Conservation (phyloP, 2,888 invertebrate genomes). For the Acrobasis suavella region DNA sequence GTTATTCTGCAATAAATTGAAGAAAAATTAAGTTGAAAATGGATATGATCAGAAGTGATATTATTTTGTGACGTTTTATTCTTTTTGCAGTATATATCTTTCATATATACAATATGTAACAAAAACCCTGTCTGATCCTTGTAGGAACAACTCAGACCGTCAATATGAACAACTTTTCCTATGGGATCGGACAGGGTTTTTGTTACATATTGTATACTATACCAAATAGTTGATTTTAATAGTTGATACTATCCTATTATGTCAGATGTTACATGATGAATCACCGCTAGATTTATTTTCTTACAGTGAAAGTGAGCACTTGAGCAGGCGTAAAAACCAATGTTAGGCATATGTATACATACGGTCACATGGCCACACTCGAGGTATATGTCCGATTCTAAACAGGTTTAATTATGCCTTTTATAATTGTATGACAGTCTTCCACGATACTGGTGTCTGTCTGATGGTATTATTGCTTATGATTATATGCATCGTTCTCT, state of each 20-base stretch:
- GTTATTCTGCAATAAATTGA: no score
- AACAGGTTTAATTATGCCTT: not conserved
- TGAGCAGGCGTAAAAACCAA: conserved; percentile 10
- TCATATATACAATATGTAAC: no score
- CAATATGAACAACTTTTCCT: no score
- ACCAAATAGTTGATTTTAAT: no score
- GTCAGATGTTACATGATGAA: conserved; percentile 10
- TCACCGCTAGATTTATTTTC: conserved; percentile 3
- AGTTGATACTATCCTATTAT: not conserved
- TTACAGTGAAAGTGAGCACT: conserved; percentile 13
- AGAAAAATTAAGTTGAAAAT: no score
- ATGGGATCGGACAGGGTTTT: no score
- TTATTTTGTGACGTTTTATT: no score
- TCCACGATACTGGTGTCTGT: not conserved
- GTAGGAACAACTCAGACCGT: no score
- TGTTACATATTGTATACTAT: no score
- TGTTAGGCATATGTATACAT: not conserved
- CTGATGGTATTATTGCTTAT: not conserved
- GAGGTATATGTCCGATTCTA: not conserved
- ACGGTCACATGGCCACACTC: not conserved
- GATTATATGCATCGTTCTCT: not conserved
- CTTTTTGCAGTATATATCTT: no score
- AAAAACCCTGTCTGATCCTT: no score
- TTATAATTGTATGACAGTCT: not conserved
- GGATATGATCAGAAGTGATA: no score